Evolutionary conservation across 2,113 vertebrate genomes (phyloP), one percentile per base, ranked within the genome.

Genomic region (Sialia sialis): DNA sequence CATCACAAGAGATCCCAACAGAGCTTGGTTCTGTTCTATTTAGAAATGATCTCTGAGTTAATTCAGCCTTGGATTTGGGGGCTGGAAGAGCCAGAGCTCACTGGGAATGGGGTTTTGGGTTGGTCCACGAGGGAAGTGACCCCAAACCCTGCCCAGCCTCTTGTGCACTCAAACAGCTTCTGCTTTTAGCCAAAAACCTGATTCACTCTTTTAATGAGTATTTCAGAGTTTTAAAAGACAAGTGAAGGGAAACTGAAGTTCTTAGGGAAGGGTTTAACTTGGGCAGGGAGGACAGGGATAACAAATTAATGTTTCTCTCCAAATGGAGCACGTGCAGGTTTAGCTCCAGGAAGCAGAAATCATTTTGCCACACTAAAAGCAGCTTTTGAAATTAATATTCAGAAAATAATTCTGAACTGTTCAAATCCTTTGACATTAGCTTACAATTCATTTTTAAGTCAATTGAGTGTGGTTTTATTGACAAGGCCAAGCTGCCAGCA

Each of bases 41-140:
- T 13, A 69, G 38, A 48, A 77, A 41, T 1, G 0, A 49, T 62
- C 29, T 88, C 41, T 30, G 4, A 49, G 8, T 80, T 18, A 41
- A 32, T n/a, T 41, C 56, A 64, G 52, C 11, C 56, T 1, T 0
- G 0, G 1, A 4, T 13, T 11, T 1, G 2, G 7, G 48, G 15
- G 19, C 20, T 54, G 67, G 73, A 43, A 67, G 13, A 30, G 48
- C 13, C 54, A 46, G 21, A 70, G 67, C 44, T 74, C 7, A 0
- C 52, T 17, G 20, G 62, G n/a, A n/a, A 13, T 4, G 13, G 30
- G 44, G 39, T 26, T 87, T n/a, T 6, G 9, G 30, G 44, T 4
- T n/a, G 51, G 18, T 32, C 17, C 52, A 11, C 8, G 17, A 36
- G 32, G 43, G 36, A 10, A 44, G 52, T 12, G 52, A 51, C n/a